phyloP scores from a whole-genome alignment of 2,113 vertebrate species.

The Charina bottae region DNA sequence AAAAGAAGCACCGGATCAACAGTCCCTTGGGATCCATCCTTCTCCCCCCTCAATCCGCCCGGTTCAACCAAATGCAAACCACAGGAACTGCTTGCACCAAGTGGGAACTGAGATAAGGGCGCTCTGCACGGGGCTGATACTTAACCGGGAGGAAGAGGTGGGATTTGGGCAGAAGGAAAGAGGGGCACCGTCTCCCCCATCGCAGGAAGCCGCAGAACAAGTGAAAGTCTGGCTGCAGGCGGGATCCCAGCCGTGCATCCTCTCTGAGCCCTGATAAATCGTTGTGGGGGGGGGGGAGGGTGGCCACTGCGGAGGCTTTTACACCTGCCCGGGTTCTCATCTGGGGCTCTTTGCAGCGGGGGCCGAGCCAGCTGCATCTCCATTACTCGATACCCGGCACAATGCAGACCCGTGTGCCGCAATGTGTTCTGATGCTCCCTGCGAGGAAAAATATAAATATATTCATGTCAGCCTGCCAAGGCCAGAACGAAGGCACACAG shows the following conservation, averaged over 20 bases:
- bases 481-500: slow-evolving; percentile 63
- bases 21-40: not conserved
- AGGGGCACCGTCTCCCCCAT: slow-evolving; percentile 55
- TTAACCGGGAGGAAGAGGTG: slow-evolving; percentile 62
- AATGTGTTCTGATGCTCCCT: slow-evolving; percentile 57
- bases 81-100: slow-evolving; percentile 26
- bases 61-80: slow-evolving; percentile 46
- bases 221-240: slow-evolving; percentile 70
- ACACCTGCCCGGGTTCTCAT: slow-evolving; percentile 69
- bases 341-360: slow-evolving; percentile 72
- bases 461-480: slow-evolving; percentile 75
- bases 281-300: slow-evolving; percentile 35
- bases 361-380: slow-evolving; percentile 74
- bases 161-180: slow-evolving; percentile 56
- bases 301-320: slow-evolving; percentile 73
- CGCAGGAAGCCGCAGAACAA: slow-evolving; percentile 71
- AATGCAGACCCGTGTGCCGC: slow-evolving; percentile 70
- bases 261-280: slow-evolving; percentile 77
- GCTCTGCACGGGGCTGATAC: slow-evolving; percentile 75
- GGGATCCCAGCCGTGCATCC: slow-evolving; percentile 66
- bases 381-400: slow-evolving; percentile 71
- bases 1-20: not conserved
- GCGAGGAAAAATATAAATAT: slow-evolving; percentile 65
- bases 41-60: not conserved
- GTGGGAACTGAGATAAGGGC: slow-evolving; percentile 49